Base-by-base conservation (phyloP, 2,113 vertebrate genomes). In the Urocolius indicus region DNA sequence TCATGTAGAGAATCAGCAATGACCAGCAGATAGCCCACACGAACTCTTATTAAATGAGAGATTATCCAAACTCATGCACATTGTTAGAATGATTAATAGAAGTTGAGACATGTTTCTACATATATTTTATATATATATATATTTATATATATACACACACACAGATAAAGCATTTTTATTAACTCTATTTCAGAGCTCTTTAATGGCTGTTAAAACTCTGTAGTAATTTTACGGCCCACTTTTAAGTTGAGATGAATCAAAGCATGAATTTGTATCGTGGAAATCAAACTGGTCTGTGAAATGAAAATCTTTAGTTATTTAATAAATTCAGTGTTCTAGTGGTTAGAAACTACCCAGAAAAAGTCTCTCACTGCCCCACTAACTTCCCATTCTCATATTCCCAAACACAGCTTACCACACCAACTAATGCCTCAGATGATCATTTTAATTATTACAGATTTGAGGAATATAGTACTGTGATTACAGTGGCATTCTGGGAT, bases 391-490 rank as follows among this genome's bases (percentile, higher is more conserved):
- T 81, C 48, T 41, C 49, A 30, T 34, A 79, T 83, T 84, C 74
- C 58, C 81, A 82, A 58, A 75, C 10, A 68, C 71, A 93, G 67
- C 52, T 63, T 58, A 80, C 78, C 75, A 29, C 78, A 88, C 76
- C 90, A 91, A 67, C 66, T 71, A 73, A 7, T 62, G 54, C 24
- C 71, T 95, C 71, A 87, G 68, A 62, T 73, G 78, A 78, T 96
- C 45, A 38, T 90, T 82, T 95, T 93, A 94, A 95, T 91, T 90
- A 91, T 66, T 87, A 79, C 63, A 83, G 75, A 92, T 94, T 80
- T 89, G 76, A 96, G 38, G 80, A 94, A 95, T 71, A 73, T 86
- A 78, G 48, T 52, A 55, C 48, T 77, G 79, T 34, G 72, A 95
- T 92, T 95, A 90, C 32, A 94, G 88, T 12, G 34, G 82, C 82